A percentile compares a stretch with the other conserved stretches of the same genome.
Conservation (phyloP, 2,888 invertebrate genomes). For the Diaperis boleti region DNA sequence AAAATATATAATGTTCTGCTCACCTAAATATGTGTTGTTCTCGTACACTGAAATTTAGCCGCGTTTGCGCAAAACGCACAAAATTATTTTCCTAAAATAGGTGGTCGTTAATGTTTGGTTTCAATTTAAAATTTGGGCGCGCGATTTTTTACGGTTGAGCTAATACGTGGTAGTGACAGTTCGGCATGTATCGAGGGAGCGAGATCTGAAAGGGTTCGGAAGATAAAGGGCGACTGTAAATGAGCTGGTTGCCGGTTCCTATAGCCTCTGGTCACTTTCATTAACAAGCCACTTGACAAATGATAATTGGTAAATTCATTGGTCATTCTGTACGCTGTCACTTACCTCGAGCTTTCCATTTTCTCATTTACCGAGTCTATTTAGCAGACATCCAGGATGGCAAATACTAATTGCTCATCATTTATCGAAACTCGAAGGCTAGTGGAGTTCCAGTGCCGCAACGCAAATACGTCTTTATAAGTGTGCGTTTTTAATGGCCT, state of each 20-base stretch:
- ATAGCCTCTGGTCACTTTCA: slow-evolving; percentile 67
- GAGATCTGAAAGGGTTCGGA: slow-evolving; percentile 64
- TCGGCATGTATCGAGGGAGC: slow-evolving; percentile 58
- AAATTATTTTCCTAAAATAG: too few relatives aligned
- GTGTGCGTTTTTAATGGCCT: slow-evolving; percentile 10
- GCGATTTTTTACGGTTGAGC: slow-evolving; percentile 24
- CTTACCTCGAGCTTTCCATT: slow-evolving; percentile 61
- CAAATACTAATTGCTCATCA: slow-evolving; percentile 60
- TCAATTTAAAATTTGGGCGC: slow-evolving; percentile 16
- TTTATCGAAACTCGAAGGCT: slow-evolving; percentile 51
- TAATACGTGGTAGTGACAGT: slow-evolving; percentile 60
- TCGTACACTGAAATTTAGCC: too few relatives aligned
- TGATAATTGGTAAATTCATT: slow-evolving; percentile 67
- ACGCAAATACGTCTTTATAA: slow-evolving; percentile 13
- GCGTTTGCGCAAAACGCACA: too few relatives aligned
- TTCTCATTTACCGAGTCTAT: slow-evolving; percentile 63
- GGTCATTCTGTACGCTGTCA: slow-evolving; percentile 66
- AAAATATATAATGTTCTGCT: too few relatives aligned
- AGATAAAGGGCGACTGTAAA: slow-evolving; percentile 66
- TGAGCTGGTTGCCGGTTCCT: slow-evolving; percentile 63
- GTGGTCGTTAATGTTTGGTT: neutral
- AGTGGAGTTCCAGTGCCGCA: slow-evolving; percentile 3
- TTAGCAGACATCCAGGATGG: slow-evolving; percentile 57
- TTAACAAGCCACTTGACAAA: slow-evolving; percentile 67
- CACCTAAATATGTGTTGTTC: too few relatives aligned